Evolutionary conservation across 2,797 vertebrate species (phyloP).

Genomic region (Onychomys torridus): DNA sequence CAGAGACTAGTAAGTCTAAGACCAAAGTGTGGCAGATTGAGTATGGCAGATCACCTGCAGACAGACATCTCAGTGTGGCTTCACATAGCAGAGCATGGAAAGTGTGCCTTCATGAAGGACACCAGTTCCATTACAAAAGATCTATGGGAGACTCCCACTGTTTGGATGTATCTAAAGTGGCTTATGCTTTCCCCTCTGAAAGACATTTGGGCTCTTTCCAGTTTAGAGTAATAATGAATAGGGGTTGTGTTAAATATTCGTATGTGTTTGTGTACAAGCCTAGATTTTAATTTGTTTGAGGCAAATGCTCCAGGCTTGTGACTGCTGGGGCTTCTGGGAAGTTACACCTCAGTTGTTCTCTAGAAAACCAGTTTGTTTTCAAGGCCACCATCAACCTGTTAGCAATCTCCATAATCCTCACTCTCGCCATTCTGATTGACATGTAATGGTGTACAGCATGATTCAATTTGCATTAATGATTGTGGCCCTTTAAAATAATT

Average conservation of each 20-base stretch:
- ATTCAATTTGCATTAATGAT: neutral
- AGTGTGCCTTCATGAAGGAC: neutral
- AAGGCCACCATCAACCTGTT: neutral
- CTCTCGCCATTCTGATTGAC: neutral
- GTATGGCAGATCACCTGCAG: neutral
- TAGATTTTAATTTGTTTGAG: constrained; percentile 15
- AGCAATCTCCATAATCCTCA: neutral
- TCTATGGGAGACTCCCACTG: no score
- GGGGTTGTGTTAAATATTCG: neutral
- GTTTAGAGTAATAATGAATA: neutral
- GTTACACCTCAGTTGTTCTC: neutral
- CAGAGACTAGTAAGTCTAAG: neutral
- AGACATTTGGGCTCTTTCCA: neutral
- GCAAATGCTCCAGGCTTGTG: neutral
- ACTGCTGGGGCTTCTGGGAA: neutral
- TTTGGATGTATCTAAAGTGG: neutral
- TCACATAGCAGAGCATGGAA: neutral
- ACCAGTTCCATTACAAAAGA: neutral
- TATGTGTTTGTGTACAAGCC: neutral
- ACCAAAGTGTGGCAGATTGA: neutral
- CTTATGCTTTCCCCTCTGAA: neutral
- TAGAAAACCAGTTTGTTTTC: neutral
- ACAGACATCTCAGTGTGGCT: neutral
- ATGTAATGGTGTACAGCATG: neutral
- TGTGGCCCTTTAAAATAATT: neutral